phyloP scores from a whole-genome alignment of 2,888 invertebrate genomes.

The Pterostichus niger region DNA sequence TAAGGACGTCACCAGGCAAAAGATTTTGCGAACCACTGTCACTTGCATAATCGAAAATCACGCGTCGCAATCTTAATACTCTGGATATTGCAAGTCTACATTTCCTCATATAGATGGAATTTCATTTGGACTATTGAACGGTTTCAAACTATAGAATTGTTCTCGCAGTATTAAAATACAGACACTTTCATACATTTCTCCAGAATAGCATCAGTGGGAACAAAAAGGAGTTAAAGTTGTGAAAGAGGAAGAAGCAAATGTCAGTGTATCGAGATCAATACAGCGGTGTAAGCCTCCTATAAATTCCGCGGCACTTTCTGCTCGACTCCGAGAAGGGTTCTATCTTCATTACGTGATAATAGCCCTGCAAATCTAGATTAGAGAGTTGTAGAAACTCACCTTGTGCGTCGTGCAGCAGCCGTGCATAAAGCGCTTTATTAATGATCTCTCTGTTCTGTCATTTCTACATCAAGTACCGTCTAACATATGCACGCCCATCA shows the following conservation, averaged over 20 bases:
- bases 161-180: slow-evolving; percentile 53
- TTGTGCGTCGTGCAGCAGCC: slow-evolving; percentile 34
- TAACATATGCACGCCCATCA: slow-evolving; percentile 56
- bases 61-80: slow-evolving; percentile 23
- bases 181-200: slow-evolving; percentile 32
- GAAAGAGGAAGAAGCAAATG: slow-evolving; percentile 41
- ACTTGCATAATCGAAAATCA: slow-evolving; percentile 30
- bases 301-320: slow-evolving; percentile 57
- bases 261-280: slow-evolving; percentile 61
- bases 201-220: neutral
- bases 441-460: slow-evolving; percentile 55
- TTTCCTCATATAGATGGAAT: slow-evolving; percentile 57
- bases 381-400: slow-evolving; percentile 56
- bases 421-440: slow-evolving; percentile 51
- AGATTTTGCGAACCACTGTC: neutral
- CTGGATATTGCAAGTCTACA: slow-evolving; percentile 25
- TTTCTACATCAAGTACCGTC: slow-evolving; percentile 6
- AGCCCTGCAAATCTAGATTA: slow-evolving; percentile 65
- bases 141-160: slow-evolving; percentile 6
- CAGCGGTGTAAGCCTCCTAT: slow-evolving; percentile 43
- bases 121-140: slow-evolving; percentile 35
- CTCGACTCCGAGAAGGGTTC: slow-evolving; percentile 63
- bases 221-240: slow-evolving; percentile 9
- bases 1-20: too few relatives aligned
- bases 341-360: slow-evolving; percentile 65